Percentiles rank a stretch among this genome's conserved stretches.
Evolutionary conservation across 2,797 vertebrate species (phyloP).

Genomic region (Enoplosus armatus): DNA sequence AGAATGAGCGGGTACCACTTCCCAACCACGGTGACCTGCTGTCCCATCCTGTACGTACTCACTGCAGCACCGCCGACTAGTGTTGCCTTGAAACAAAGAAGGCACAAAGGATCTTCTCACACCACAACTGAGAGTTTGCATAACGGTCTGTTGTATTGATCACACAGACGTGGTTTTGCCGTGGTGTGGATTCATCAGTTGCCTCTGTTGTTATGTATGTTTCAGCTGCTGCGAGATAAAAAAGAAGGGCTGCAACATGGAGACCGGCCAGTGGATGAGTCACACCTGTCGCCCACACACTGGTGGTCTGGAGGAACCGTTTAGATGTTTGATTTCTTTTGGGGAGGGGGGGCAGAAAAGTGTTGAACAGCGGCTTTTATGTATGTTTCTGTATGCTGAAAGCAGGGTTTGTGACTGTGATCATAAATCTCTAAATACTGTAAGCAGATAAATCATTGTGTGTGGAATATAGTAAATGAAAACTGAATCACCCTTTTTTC

Average conservation of each 20-base stretch:
- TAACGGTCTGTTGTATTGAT: not conserved
- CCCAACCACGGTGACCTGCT: not conserved
- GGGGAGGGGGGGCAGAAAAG: not conserved
- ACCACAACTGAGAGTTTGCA: not conserved
- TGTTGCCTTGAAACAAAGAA: not conserved
- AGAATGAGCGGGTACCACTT: not conserved
- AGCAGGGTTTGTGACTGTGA: slow-evolving; percentile 8
- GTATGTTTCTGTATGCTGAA: slow-evolving; percentile 37
- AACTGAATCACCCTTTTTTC: slow-evolving; percentile 1
- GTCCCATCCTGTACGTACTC: not conserved
- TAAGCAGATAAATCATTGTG: not conserved
- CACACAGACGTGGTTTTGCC: not conserved
- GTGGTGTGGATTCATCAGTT: not conserved
- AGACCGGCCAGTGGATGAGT: slow-evolving; percentile 32
- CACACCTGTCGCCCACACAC: slow-evolving; percentile 17
- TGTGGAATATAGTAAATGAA: not conserved
- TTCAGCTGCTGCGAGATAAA: slow-evolving; percentile 79
- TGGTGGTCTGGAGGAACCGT: slow-evolving; percentile 38
- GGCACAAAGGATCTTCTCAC: not conserved
- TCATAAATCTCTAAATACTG: not conserved
- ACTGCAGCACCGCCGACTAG: slow-evolving; percentile 35
- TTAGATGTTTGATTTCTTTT: slow-evolving; percentile 11
- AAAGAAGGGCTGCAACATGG: not conserved
- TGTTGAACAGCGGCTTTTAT: not conserved
- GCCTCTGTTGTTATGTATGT: slow-evolving; percentile 45